Conservation (phyloP, 2,797 vertebrate genomes). For the Mycteria americana region DNA sequence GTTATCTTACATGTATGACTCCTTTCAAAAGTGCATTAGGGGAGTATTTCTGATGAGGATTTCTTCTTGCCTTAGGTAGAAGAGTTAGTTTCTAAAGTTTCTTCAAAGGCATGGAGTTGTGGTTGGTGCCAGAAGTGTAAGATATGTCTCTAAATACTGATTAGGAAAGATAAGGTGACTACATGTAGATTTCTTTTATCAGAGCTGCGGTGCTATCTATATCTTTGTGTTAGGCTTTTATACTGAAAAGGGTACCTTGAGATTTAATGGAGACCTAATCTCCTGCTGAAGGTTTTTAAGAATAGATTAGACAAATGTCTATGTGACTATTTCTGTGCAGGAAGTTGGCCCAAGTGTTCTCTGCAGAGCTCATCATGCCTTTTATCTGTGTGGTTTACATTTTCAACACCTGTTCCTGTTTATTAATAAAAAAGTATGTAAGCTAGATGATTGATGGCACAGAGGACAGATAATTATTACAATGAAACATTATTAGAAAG, state of each 20-base stretch:
- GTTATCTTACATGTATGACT: not conserved
- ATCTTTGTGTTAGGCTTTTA: not conserved
- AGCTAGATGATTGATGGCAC: not conserved
- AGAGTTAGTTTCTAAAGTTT: not conserved
- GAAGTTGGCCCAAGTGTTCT: not conserved
- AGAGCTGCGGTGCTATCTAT: not conserved
- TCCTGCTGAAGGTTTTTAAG: slow-evolving; percentile 3
- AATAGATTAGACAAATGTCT: not conserved
- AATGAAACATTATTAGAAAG: not conserved
- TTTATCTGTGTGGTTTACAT: not conserved
- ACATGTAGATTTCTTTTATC: not conserved
- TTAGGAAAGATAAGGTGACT: not conserved
- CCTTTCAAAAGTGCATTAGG: not conserved
- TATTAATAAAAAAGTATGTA: not conserved
- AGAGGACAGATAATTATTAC: not conserved
- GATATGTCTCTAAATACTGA: not conserved
- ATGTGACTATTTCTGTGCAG: not conserved
- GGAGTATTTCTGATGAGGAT: not conserved
- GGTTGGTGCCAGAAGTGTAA: not conserved
- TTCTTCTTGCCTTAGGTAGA: not conserved
- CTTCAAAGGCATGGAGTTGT: not conserved
- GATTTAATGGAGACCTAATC: slow-evolving; percentile 13
- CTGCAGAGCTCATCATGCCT: not conserved
- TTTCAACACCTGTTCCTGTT: slow-evolving; percentile 8
- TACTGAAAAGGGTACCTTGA: not conserved